These are phyloP conservation scores for Augochlora pura DNA, from an alignment of 1,140 invertebrate species.

Conservation along the genomic window DNA sequence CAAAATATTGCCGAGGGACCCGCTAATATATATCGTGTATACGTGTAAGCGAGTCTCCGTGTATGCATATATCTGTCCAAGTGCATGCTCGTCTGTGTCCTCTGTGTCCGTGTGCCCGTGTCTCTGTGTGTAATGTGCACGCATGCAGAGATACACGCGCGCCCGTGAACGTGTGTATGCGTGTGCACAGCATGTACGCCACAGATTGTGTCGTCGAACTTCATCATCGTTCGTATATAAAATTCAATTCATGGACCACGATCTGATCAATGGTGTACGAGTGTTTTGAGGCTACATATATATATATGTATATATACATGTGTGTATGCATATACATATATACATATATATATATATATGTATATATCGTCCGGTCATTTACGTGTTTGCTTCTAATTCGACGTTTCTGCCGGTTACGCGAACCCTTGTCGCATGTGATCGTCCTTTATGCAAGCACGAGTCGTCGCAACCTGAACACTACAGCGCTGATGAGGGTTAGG, in stretches of 20 bases:
- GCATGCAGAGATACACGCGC: too few relatives aligned
- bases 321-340: too few relatives aligned
- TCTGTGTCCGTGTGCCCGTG: too few relatives aligned
- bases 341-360: too few relatives aligned
- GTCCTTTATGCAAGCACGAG: constrained; percentile 15
- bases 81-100: too few relatives aligned
- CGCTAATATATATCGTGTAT: constrained; percentile 73
- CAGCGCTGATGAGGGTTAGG: constrained; percentile 54
- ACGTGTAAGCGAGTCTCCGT: not conserved
- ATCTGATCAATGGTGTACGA: constrained; percentile 69
- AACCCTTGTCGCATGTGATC: not conserved
- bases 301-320: too few relatives aligned
- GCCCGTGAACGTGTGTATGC: too few relatives aligned
- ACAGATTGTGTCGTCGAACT: constrained; percentile 58
- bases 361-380: not conserved
- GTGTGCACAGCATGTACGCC: too few relatives aligned
- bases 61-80: not conserved
- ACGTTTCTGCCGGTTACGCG: not conserved
- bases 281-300: constrained; percentile 2
- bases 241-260: constrained; percentile 69
- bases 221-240: constrained; percentile 64
- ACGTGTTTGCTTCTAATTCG: not conserved
- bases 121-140: too few relatives aligned
- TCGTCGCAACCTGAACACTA: constrained; percentile 76
- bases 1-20: constrained; percentile 78